Conservation (phyloP, 2,888 invertebrate species). For the Pemphredon lugubris region DNA sequence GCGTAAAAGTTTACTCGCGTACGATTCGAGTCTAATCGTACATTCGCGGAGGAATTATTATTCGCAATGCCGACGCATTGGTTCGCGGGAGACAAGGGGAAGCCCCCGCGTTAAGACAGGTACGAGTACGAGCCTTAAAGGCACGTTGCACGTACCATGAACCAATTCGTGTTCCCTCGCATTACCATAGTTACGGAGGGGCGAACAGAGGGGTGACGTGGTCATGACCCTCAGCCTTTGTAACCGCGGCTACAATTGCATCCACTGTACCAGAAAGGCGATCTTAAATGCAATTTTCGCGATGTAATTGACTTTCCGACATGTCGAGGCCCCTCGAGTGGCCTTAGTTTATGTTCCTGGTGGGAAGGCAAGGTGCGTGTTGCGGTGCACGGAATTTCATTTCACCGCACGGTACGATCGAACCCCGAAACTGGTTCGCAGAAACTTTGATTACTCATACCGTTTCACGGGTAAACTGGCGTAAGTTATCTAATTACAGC, state of each 20-base stretch:
- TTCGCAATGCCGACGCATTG: too few relatives aligned
- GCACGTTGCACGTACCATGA: slow-evolving; percentile 3
- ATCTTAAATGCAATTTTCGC: slow-evolving; percentile 62
- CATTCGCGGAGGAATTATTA: too few relatives aligned
- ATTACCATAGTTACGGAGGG: slow-evolving; percentile 45
- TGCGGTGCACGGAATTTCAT: slow-evolving; percentile 37
- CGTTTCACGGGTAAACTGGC: slow-evolving; percentile 30
- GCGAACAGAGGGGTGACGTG: slow-evolving; percentile 25
- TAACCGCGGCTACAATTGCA: slow-evolving; percentile 67
- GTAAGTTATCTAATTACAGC: slow-evolving; percentile 15
- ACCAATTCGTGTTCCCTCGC: slow-evolving; percentile 32
- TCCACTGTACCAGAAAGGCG: slow-evolving; percentile 58
- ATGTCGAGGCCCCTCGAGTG: slow-evolving; percentile 29
- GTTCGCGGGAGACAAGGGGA: too few relatives aligned
- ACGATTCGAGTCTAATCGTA: too few relatives aligned
- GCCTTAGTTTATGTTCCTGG: slow-evolving; percentile 37
- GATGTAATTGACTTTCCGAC: slow-evolving; percentile 60
- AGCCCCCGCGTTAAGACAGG: slow-evolving; percentile 19
- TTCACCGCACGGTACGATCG: slow-evolving; percentile 16
- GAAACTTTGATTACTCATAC: slow-evolving; percentile 42
- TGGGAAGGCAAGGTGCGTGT: slow-evolving; percentile 21
- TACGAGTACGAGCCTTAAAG: slow-evolving; percentile 17
- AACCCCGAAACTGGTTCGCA: slow-evolving; percentile 25
- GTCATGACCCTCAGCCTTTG: slow-evolving; percentile 54
- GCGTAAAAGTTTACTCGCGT: too few relatives aligned